Evolutionary conservation across 2,888 invertebrate genomes (phyloP), one percentile per base, ranked within the genome.

Genomic region (Phorcus lineatus): DNA sequence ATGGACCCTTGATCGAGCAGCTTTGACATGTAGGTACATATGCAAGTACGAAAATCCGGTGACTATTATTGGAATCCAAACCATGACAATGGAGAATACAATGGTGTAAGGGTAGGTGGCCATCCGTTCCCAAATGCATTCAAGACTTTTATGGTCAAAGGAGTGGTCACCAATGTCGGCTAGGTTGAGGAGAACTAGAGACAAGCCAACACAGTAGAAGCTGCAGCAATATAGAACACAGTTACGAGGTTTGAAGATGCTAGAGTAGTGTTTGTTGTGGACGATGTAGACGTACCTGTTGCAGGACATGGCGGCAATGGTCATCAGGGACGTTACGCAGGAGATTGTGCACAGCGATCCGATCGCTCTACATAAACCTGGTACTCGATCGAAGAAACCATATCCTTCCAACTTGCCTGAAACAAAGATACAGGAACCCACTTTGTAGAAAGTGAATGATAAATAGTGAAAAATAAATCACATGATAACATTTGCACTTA

Each of bases 121-220:
- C 80, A 85, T 84, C 13, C 88, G 82, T 75, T 88, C 86, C 88
- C 88, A 88, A 47, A 88, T 83, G 78, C 88, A 88, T 24, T 81
- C 82, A 74, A 83, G 81, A 57, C 84, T 85, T 79, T 86, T 86
- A 75, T 67, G 77, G 83, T 88, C 88, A 57, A 87, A 88, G 40
- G 62, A 62, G 70, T 87, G 86, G 40, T 83, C 87, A 4, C 87
- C 86, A 54, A 85, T 83, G 55, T 84, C 86, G n/a, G 83, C 66
- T 28, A 86, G 81, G 82, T 87, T 88, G 54, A 84, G 82, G 67
- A 83, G 24, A 67, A 88, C 87, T 52, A 87, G 54, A n/a, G 84
- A 7, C 17, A 88, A 74, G 24, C 85, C 86, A 13, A 86, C 36
- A 17, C 82, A 24, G 82, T 86, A 88, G 66, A 84, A 74, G 47